Base-by-base conservation (phyloP, 2,113 vertebrate genomes). In the Anhinga rufa region DNA sequence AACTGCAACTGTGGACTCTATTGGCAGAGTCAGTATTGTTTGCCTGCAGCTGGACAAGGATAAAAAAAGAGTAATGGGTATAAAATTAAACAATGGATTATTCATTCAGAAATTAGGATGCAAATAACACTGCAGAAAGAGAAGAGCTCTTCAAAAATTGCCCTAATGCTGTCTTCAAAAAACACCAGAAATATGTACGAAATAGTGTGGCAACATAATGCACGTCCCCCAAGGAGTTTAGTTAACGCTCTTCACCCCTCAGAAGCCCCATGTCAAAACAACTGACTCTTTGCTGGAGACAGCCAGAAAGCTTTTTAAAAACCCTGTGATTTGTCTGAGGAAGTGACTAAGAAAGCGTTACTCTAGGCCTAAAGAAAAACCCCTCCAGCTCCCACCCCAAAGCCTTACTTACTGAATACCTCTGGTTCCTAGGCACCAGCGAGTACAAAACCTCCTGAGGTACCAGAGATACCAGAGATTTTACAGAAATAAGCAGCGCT, bases 181-280 rank as follows among this genome's bases (percentile, higher is more conserved):
- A 32, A 75, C 26, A 52, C 6, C 38, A 40, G 34, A n/a, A 25
- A 25, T 4, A 16, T 0, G 2, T 10, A 71, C 3, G 16, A 49
- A 62, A 58, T 0, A 20, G 12, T 2, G 2, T 0, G 0, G 60
- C 75, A 91, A 55, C 20, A 12, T 9, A 62, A 58, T 0, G 1
- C 16, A 14, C 4, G 7, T 15, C 21, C 44, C 62, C 46, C 21
- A 36, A 42, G 49, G 32, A 48, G n/a, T 66, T 78, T 13, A n/a
- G 17, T 34, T 46, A 65, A 38, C 2, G 31, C 17, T 55, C 25
- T 34, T 79, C 32, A 20, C 25, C 28, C 65, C 65, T 58, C 87
- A 61, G 78, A 70, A 89, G 64, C 17, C 21, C 46, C 25, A 34
- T 18, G 34, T 65, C 57, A 69, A 70, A 88, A 28, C 42, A 70